These are phyloP conservation scores for Drosophila yakuba DNA, from an alignment of 1,140 invertebrate genomes.

Conservation along the genomic window DNA sequence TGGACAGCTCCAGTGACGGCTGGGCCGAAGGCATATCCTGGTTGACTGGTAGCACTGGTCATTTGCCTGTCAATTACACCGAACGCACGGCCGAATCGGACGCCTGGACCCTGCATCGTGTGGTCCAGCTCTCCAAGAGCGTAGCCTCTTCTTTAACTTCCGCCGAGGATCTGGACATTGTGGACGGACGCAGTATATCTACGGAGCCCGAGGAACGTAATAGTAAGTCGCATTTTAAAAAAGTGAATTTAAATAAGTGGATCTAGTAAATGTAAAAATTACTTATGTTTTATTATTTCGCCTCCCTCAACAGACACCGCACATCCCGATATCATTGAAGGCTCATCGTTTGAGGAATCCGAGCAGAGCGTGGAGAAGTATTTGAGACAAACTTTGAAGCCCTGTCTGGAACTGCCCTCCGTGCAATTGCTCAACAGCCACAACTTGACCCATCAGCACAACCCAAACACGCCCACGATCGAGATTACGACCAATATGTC, in stretches of 20 bases:
- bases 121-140: slow-evolving; percentile 86
- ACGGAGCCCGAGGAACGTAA: slow-evolving; percentile 74
- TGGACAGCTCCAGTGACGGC: slow-evolving; percentile 90
- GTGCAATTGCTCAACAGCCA: slow-evolving; percentile 61
- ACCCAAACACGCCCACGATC: slow-evolving; percentile 73
- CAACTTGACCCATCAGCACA: slow-evolving; percentile 61
- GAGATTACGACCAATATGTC: slow-evolving; percentile 76
- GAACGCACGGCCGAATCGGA: slow-evolving; percentile 93
- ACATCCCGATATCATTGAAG: slow-evolving; percentile 74
- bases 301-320: slow-evolving; percentile 26
- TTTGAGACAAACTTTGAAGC: slow-evolving; percentile 72
- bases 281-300: not conserved
- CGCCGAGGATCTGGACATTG: slow-evolving; percentile 85
- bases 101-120: slow-evolving; percentile 94
- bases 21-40: slow-evolving; percentile 95
- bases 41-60: slow-evolving; percentile 92
- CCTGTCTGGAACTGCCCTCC: slow-evolving; percentile 72
- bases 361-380: slow-evolving; percentile 82
- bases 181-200: slow-evolving; percentile 85
- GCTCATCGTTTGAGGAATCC: slow-evolving; percentile 77
- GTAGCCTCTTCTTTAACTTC: slow-evolving; percentile 85
- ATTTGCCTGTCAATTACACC: slow-evolving; percentile 92
- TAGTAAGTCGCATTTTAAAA: slow-evolving; percentile 44
- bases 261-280: too few relatives aligned
- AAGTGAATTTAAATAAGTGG: not conserved